A percentile compares a stretch with the other conserved stretches of the same genome.
These are phyloP conservation scores for Trididemnum miniatum DNA, from an alignment of 23 tunicate genomes.

Conservation along the genomic window DNA sequence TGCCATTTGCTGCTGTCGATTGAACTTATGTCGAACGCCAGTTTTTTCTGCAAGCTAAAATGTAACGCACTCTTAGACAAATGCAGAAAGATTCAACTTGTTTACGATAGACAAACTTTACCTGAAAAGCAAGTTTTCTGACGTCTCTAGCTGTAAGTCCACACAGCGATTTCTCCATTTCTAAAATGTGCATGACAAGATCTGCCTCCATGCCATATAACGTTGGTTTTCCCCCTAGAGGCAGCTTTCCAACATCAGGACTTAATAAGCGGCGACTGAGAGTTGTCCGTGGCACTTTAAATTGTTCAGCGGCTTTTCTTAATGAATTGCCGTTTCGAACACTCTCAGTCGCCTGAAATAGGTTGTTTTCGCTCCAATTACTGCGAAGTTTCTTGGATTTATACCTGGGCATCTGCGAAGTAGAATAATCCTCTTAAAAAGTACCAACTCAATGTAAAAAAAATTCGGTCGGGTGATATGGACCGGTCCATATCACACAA, in stretches of 20 bases:
- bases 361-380: too few species aligned
- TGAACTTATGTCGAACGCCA: not conserved
- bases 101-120: not conserved
- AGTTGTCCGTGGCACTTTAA: too few species aligned
- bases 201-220: not conserved
- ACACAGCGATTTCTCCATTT: not conserved
- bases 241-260: not conserved
- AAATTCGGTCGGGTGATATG: too few species aligned
- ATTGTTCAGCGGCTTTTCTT: too few species aligned
- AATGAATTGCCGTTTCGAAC: too few species aligned
- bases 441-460: too few species aligned
- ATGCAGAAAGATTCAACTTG: not conserved
- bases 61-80: not conserved
- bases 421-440: too few species aligned
- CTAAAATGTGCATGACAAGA: not conserved
- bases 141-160: not conserved
- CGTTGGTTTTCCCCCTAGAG: not conserved
- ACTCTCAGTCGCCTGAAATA: too few species aligned
- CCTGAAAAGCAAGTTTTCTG: not conserved
- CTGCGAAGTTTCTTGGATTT: too few species aligned
- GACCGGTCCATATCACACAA: too few species aligned
- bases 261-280: too few species aligned
- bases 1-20: not conserved
- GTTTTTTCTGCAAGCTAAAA: not conserved
- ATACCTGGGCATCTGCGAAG: too few species aligned